These are phyloP conservation scores for Zygogramma bicolorata DNA, from an alignment of 2,888 invertebrate species.

Conservation along the genomic window DNA sequence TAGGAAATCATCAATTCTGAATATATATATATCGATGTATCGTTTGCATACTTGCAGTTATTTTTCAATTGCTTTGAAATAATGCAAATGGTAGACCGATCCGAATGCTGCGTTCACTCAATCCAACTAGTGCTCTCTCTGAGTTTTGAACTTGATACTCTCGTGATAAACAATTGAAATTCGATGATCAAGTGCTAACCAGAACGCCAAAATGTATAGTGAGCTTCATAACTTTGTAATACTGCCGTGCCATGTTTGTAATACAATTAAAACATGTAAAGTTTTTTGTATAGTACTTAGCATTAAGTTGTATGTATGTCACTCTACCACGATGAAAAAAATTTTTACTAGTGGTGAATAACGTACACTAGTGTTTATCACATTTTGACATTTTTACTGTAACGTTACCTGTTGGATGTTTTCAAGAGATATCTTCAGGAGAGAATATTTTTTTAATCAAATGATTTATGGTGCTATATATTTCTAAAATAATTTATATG, in stretches of 20 bases:
- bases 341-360: conserved; percentile 27
- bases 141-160: conserved; percentile 59
- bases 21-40: conserved; percentile 17
- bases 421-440: conserved; percentile 13
- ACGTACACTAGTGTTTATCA: conserved; percentile 11
- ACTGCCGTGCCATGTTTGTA: conserved; percentile 64
- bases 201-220: conserved; percentile 55
- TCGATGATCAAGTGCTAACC: conserved; percentile 54
- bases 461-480: conserved; percentile 59
- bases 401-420: conserved; percentile 41
- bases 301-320: conserved; percentile 57
- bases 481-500: conserved; percentile 51
- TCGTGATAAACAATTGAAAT: conserved; percentile 54
- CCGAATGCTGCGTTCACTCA: conserved; percentile 52
- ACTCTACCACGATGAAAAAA: conserved; percentile 22
- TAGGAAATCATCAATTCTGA: conserved; percentile 20
- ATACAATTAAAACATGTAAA: conserved; percentile 60
- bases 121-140: conserved; percentile 61
- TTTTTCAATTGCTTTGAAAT: background rate
- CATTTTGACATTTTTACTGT: conserved; percentile 40
- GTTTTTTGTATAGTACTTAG: conserved; percentile 66
- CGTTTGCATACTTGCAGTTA: conserved; percentile 1
- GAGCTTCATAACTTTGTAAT: conserved; percentile 62
- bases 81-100: conserved; percentile 40
- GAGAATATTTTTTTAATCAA: conserved; percentile 60